Evolutionary conservation across 2,113 vertebrate genomes (phyloP), one percentile per base, ranked within the genome.

Genomic region (Aegotheles bennettii): DNA sequence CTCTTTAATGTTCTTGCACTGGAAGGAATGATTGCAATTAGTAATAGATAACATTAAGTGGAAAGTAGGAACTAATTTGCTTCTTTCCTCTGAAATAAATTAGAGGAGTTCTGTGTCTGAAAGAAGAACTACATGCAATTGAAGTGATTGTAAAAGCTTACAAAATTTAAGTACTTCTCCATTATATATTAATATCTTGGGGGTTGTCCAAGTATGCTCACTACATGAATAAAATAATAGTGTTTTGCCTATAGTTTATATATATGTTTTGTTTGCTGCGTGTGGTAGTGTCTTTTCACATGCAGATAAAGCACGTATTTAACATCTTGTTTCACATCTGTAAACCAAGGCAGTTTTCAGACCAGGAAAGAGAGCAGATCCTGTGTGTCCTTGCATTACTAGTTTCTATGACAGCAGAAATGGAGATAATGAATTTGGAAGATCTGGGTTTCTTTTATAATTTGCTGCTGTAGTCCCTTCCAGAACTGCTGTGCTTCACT

Each of bases 1-100:
- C 78, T 95, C 96, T 95, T 53, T 71, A 78, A 57, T 97, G 59
- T 91, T 88, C 78, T 84, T 94, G 17, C 78, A 78, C 64, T 84
- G 74, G 64, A 87, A 92, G 57, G 35, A 88, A 82, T 82, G 24
- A 70, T 90, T 97, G 18, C 18, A 93, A 64, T 96, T 96, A 96
- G 64, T 51, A 94, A 59, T 15, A 89, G 84, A 94, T 83, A 89
- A 42, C n/a, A 64, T 74, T 65, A 94, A 84, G 50, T 67, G 12
- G 26, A 89, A 95, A 95, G 56, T 59, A 74, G 78, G 60, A 80
- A 54, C 33, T 81, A 61, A 90, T 89, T 96, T 89, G 2, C 36
- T 70, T 93, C 86, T 84, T 57, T 90, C 38, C 84, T 29, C 21
- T 93, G 78, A 93, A 95, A 87, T 71, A 88, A 82, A 93, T 84